Conservation (phyloP, 2,888 invertebrate genomes). For the Phrixothrix hirtus region DNA sequence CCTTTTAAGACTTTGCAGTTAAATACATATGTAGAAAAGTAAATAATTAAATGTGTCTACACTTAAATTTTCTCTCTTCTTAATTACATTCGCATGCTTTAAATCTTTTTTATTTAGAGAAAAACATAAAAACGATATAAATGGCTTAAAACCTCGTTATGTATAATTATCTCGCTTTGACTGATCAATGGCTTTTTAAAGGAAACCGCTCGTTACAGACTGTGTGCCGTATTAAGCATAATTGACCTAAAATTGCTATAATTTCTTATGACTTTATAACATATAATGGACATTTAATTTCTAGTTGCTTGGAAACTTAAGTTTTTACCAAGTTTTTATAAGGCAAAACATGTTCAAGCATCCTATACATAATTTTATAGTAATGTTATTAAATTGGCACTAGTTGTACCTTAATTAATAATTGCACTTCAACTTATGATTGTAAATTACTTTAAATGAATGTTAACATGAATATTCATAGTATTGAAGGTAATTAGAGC, state of each 20-base stretch:
- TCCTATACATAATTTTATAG: conserved; percentile 22
- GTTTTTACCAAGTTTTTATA: conserved; percentile 31
- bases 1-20: too few relatives aligned
- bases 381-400: conserved; percentile 25
- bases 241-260: conserved; percentile 48
- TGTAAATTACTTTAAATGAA: conserved; percentile 2
- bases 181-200: conserved; percentile 14
- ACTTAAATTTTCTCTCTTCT: too few relatives aligned
- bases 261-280: conserved; percentile 48
- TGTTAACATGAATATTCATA: conserved; percentile 9
- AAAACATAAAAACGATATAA: conserved; percentile 14
- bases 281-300: conserved; percentile 49
- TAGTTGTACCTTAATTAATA: conserved; percentile 25
- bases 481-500: too few relatives aligned
- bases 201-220: conserved; percentile 22
- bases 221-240: conserved; percentile 37
- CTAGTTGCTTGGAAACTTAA: conserved; percentile 36
- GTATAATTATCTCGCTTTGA: conserved; percentile 28
- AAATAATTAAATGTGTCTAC: not conserved
- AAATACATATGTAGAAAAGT: not conserved
- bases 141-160: conserved; percentile 20
- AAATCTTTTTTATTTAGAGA: conserved; percentile 5
- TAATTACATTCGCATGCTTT: not conserved
- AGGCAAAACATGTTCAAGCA: conserved; percentile 22
- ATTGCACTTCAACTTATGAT: too few relatives aligned